Evolutionary conservation across 2,888 invertebrate genomes (phyloP).

Genomic region (Incurvaria masculella): DNA sequence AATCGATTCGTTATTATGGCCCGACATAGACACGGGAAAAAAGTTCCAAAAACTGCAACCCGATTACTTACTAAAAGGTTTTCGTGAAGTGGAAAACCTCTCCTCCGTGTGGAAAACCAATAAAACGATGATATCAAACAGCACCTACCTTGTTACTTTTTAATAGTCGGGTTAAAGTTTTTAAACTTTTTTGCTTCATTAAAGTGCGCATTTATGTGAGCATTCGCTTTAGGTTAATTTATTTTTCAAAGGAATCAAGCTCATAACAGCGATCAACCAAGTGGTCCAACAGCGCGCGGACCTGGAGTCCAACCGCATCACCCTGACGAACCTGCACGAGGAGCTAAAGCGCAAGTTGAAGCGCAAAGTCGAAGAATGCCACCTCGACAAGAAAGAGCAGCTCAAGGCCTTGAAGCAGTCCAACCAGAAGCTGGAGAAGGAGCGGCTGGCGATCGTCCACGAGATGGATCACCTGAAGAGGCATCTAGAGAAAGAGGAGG

Average conservation of each 20-base stretch:
- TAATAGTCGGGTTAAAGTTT: not conserved
- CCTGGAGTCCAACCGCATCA: constrained; percentile 35
- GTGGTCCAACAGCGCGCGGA: constrained; percentile 45
- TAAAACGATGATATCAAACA: too few species aligned
- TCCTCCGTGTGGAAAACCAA: too few species aligned
- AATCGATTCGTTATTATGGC: too few species aligned
- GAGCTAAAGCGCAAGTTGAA: constrained; percentile 41
- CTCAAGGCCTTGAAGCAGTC: constrained; percentile 43
- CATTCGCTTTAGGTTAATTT: not conserved
- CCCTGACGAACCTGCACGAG: constrained; percentile 38
- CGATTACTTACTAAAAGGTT: too few species aligned
- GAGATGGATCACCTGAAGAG: constrained; percentile 41
- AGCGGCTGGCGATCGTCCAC: constrained; percentile 31
- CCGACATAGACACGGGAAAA: too few species aligned
- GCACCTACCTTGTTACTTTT: not conserved
- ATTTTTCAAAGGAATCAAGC: constrained; percentile 37
- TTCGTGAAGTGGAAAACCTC: too few species aligned
- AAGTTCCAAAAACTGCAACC: too few species aligned
- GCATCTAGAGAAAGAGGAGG: constrained; percentile 40
- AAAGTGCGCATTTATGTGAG: not conserved
- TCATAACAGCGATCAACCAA: constrained; percentile 44
- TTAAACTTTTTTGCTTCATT: not conserved
- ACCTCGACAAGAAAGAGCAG: constrained; percentile 40
- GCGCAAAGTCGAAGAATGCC: constrained; percentile 40
- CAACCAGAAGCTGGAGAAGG: constrained; percentile 39